These are phyloP conservation scores for Ostrea edulis DNA, from an alignment of 1,140 invertebrate genomes.

Conservation along the genomic window DNA sequence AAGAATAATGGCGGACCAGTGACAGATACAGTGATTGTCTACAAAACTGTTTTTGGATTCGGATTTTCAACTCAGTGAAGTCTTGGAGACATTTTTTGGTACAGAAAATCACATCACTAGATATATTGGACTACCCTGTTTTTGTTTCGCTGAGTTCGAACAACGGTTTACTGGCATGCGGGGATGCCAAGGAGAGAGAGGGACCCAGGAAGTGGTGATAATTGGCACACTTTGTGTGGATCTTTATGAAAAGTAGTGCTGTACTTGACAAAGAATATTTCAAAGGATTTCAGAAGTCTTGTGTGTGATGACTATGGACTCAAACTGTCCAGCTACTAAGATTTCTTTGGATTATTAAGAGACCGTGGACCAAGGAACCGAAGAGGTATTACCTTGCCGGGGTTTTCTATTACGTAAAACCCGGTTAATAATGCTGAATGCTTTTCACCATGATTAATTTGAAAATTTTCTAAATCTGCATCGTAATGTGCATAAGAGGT, in stretches of 20 bases:
- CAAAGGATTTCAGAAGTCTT: not conserved
- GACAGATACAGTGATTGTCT: constrained; percentile 2
- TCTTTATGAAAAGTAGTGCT: constrained; percentile 3
- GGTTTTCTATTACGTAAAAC: too few relatives aligned
- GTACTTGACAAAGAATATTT: not conserved
- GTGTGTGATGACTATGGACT: not conserved
- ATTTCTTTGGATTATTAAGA: not conserved
- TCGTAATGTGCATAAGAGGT: too few relatives aligned
- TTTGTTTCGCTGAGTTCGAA: not conserved
- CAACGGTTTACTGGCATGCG: not conserved
- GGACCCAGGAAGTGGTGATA: not conserved
- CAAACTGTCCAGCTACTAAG: not conserved
- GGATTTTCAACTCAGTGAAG: not conserved
- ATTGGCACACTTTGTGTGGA: not conserved
- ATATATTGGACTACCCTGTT: not conserved
- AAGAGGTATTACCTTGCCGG: not conserved
- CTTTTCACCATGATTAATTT: too few relatives aligned
- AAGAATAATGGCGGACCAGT: constrained; percentile 12
- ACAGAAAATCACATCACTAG: not conserved
- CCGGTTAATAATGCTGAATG: too few relatives aligned
- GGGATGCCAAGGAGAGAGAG: not conserved
- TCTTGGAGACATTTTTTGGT: not conserved
- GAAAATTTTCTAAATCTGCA: too few relatives aligned
- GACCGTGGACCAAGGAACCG: not conserved
- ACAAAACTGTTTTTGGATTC: not conserved